Conservation (phyloP, 2,113 vertebrate species). For the Myxocyprinus asiaticus region DNA sequence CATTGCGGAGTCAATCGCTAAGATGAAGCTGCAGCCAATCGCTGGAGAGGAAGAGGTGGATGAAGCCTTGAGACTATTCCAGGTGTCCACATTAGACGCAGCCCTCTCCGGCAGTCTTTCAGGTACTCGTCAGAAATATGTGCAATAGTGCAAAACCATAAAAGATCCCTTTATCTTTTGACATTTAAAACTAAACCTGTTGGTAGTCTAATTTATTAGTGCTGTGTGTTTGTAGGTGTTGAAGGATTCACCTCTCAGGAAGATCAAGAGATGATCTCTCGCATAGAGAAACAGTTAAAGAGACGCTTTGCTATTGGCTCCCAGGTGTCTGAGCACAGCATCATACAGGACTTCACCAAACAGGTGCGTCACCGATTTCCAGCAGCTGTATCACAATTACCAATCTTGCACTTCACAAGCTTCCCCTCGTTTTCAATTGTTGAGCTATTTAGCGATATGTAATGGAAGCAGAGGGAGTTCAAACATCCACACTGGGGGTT, state of each 20-base stretch:
- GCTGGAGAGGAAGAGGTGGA: slow-evolving; percentile 90
- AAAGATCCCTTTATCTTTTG: too few relatives aligned
- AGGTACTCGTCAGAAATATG: slow-evolving; percentile 67
- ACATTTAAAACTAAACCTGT: not conserved
- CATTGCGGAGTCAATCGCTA: slow-evolving; percentile 90
- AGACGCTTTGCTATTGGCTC: slow-evolving; percentile 95
- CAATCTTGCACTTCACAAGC: too few relatives aligned
- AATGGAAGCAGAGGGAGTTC: too few relatives aligned
- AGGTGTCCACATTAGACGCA: slow-evolving; percentile 93
- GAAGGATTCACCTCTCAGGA: slow-evolving; percentile 95
- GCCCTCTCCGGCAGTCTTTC: slow-evolving; percentile 89
- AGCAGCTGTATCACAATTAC: too few relatives aligned
- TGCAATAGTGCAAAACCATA: too few relatives aligned
- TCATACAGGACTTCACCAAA: slow-evolving; percentile 93
- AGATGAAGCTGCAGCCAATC: slow-evolving; percentile 96
- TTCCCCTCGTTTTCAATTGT: too few relatives aligned
- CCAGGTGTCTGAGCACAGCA: slow-evolving; percentile 97
- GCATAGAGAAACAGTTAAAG: slow-evolving; percentile 96
- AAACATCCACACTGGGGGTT: too few relatives aligned
- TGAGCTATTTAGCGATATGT: too few relatives aligned
- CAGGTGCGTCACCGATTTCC: slow-evolving; percentile 75
- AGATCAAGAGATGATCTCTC: slow-evolving; percentile 96
- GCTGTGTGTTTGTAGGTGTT: slow-evolving; percentile 74
- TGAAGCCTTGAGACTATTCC: slow-evolving; percentile 92
- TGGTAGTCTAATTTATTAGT: not conserved